phyloP scores from a whole-genome alignment of 2,797 vertebrate genomes.

The Antennarius maculatus region DNA sequence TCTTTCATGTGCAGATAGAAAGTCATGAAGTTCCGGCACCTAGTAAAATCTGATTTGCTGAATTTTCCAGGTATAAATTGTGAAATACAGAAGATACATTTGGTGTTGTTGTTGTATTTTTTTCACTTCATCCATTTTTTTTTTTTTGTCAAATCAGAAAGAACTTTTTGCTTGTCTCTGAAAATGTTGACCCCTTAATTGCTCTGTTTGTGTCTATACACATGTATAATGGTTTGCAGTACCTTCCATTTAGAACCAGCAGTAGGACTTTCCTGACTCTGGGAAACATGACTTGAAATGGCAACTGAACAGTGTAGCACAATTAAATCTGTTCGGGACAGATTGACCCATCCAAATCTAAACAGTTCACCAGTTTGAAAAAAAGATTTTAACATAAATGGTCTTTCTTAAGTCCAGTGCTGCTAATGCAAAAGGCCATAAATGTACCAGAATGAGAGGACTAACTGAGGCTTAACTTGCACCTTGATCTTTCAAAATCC shows the following conservation, averaged over 20 bases:
- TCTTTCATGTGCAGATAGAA: constrained; percentile 56
- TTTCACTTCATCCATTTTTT: no score
- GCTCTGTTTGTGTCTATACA: constrained; percentile 65
- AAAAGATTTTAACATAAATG: no score
- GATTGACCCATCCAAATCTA: constrained; percentile 37
- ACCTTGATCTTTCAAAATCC: constrained; percentile 35
- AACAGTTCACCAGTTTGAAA: neutral
- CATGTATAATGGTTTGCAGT: constrained; percentile 50
- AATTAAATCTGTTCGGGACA: constrained; percentile 48
- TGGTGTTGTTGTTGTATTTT: no score
- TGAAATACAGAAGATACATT: constrained; percentile 16
- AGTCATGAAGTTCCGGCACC: constrained; percentile 59
- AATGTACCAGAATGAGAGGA: constrained; percentile 34
- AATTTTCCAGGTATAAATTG: constrained; percentile 35
- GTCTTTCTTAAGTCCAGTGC: neutral
- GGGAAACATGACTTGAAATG: constrained; percentile 49
- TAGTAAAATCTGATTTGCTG: constrained; percentile 59
- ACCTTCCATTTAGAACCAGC: constrained; percentile 52
- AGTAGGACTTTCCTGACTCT: constrained; percentile 63
- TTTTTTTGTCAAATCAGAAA: no score
- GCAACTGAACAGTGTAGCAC: constrained; percentile 48
- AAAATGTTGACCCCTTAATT: constrained; percentile 31
- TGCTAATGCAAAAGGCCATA: constrained; percentile 30
- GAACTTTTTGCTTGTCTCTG: no score
- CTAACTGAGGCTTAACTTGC: constrained; percentile 39